These are phyloP conservation scores for Tachysurus vachellii DNA, from an alignment of 2,113 vertebrate species.

Conservation along the genomic window DNA sequence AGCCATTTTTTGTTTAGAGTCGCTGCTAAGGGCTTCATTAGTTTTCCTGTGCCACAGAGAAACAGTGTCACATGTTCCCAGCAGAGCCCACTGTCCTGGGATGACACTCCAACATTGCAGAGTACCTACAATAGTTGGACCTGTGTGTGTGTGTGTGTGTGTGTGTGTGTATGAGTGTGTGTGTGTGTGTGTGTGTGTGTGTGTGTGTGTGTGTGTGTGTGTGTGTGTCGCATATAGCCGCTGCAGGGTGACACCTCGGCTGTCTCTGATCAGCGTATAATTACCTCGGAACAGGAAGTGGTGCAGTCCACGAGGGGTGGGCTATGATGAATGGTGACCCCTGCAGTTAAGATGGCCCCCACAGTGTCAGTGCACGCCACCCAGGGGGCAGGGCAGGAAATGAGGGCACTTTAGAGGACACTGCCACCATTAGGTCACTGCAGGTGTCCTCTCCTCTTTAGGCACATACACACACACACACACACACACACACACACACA, in stretches of 20 bases:
- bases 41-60: constrained; percentile 70
- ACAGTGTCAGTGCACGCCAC: constrained; percentile 71
- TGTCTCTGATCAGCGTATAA: constrained; percentile 84
- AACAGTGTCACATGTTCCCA: constrained; percentile 47
- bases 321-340: constrained; percentile 87
- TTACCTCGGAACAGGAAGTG: constrained; percentile 84
- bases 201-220: neutral
- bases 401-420: constrained; percentile 66
- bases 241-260: constrained; percentile 80
- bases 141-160: neutral
- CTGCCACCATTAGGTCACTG: constrained; percentile 69
- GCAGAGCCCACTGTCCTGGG: constrained; percentile 71
- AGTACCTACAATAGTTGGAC: constrained; percentile 66
- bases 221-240: constrained; percentile 72
- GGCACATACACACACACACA: constrained; percentile 48
- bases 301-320: constrained; percentile 70
- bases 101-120: constrained; percentile 81
- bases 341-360: constrained; percentile 73
- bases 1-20: constrained; percentile 68
- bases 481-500: constrained; percentile 41
- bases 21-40: constrained; percentile 85
- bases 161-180: neutral
- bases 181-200: constrained; percentile 10
- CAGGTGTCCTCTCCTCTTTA: constrained; percentile 76
- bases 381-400: constrained; percentile 76